These are phyloP conservation scores for Stegana nigrithorax DNA, from an alignment of 2,888 invertebrate genomes.

Conservation along the genomic window DNA sequence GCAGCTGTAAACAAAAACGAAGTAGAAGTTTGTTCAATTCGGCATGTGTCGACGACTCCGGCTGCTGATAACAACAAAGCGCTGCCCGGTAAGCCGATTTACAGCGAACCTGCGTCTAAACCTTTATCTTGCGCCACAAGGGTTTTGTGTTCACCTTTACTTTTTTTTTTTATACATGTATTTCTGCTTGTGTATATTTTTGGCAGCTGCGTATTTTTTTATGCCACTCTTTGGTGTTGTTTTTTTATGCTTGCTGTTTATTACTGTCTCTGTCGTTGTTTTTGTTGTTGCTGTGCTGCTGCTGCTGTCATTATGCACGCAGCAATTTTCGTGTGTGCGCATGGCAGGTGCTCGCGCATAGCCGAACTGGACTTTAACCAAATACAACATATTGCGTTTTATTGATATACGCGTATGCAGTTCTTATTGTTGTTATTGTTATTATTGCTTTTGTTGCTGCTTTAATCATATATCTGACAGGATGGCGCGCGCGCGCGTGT, in stretches of 20 bases:
- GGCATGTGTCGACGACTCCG: too few species aligned
- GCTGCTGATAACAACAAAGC: too few species aligned
- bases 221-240: not conserved
- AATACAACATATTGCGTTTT: not conserved
- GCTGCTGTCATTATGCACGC: conserved; percentile 17
- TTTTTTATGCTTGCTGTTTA: too few species aligned
- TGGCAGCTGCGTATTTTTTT: conserved; percentile 2
- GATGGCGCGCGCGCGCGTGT: conserved; percentile 40
- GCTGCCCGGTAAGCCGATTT: too few species aligned
- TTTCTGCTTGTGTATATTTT: too few species aligned
- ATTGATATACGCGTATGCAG: not conserved
- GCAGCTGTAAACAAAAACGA: too few species aligned
- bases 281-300: not conserved
- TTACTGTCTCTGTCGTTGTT: too few species aligned
- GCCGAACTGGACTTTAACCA: conserved; percentile 1
- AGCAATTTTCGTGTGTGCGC: conserved; percentile 14
- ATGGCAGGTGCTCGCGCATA: conserved; percentile 1
- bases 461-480: conserved; percentile 22
- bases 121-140: too few species aligned
- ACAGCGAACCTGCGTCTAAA: too few species aligned
- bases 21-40: too few species aligned
- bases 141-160: too few species aligned
- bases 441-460: conserved; percentile 15
- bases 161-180: too few species aligned
- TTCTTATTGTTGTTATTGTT: not conserved